Evolutionary conservation across 2,888 invertebrate species (phyloP).

Genomic region (Pammene aurita): DNA sequence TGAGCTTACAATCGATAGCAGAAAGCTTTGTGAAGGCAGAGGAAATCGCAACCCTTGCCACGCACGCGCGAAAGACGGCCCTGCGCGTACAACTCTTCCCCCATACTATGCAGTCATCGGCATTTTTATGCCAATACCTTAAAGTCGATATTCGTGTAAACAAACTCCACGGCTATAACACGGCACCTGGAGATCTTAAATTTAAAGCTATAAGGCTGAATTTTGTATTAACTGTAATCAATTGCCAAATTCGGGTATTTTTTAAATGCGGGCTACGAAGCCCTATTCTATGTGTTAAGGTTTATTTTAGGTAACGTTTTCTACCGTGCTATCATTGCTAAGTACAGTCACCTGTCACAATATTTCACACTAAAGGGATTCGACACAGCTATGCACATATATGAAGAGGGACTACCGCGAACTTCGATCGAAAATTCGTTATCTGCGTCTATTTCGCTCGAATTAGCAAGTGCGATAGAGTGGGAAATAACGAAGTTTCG

Average conservation of each 20-base stretch:
- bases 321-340: background rate
- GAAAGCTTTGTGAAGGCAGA: background rate
- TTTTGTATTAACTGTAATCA: background rate
- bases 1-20: background rate
- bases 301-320: too few relatives aligned
- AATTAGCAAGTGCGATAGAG: too few relatives aligned
- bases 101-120: background rate
- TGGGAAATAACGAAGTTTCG: too few relatives aligned
- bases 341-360: background rate
- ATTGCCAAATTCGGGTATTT: background rate
- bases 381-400: too few relatives aligned
- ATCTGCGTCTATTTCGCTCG: too few relatives aligned
- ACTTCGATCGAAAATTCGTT: too few relatives aligned
- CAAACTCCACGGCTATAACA: background rate
- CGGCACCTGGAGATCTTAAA: background rate
- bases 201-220: background rate
- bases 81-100: conserved; percentile 9
- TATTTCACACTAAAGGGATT: background rate
- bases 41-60: conserved; percentile 17
- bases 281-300: too few relatives aligned
- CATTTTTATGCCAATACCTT: background rate
- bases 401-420: too few relatives aligned
- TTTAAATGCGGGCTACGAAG: background rate
- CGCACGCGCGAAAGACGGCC: conserved; percentile 7
- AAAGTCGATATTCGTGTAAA: conserved; percentile 16